These are phyloP conservation scores for Empidonax traillii DNA, from an alignment of 2,113 vertebrate species.

Conservation along the genomic window DNA sequence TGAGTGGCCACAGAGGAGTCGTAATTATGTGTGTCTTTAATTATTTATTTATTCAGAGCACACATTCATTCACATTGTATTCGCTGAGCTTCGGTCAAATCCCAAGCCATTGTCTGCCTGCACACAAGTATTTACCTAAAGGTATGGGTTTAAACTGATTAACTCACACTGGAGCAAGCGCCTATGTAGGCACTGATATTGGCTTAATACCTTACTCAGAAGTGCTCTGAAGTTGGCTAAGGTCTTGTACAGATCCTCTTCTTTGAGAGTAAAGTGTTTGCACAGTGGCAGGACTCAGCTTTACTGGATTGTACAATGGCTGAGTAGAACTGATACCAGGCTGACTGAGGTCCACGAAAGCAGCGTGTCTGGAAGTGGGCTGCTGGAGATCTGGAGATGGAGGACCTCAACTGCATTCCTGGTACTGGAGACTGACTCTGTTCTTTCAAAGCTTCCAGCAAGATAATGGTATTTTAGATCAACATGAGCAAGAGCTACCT, in stretches of 20 bases:
- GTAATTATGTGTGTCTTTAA: not conserved
- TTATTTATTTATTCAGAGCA: not conserved
- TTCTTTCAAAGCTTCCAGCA: not conserved
- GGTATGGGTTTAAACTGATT: slow-evolving; percentile 38
- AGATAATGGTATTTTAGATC: not conserved
- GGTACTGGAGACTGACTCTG: not conserved
- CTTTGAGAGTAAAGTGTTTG: slow-evolving; percentile 29
- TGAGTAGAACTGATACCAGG: not conserved
- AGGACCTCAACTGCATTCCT: not conserved
- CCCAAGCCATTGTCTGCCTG: slow-evolving; percentile 6
- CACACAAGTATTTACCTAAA: slow-evolving; percentile 18
- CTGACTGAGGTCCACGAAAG: not conserved
- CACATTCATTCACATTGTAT: slow-evolving; percentile 26
- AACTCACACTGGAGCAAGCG: not conserved
- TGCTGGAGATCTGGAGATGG: not conserved
- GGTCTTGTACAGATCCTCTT: slow-evolving; percentile 15
- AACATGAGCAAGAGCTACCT: not conserved
- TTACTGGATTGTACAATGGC: not conserved
- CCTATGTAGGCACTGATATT: not conserved
- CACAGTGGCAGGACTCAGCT: not conserved
- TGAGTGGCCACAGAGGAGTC: not conserved
- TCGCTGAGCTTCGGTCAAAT: slow-evolving; percentile 10
- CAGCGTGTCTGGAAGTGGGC: fast-evolving
- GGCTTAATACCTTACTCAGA: slow-evolving; percentile 35
- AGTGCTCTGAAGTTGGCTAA: slow-evolving; percentile 33